Percentiles rank a stretch among this genome's conserved stretches.
Evolutionary conservation across 2,113 vertebrate genomes (phyloP).

Genomic region (Cyphomyrus discorhynchus): DNA sequence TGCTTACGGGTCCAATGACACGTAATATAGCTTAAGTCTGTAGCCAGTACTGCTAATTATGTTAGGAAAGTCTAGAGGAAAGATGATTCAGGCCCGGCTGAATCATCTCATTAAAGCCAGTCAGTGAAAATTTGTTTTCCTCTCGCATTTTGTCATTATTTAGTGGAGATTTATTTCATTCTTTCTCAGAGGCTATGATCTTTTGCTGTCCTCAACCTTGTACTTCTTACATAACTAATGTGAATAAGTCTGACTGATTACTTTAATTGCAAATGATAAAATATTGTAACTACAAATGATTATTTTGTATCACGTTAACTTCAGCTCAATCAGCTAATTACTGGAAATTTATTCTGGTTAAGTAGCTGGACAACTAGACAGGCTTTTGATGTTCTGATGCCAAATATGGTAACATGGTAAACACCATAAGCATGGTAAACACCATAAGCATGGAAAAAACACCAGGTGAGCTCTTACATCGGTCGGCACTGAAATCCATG

Average conservation of each 20-base stretch:
- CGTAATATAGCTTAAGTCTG: neutral
- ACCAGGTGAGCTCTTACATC: neutral
- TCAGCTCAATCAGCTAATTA: neutral
- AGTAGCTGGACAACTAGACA: neutral
- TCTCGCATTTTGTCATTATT: neutral
- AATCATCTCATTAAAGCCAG: slow-evolving; percentile 3
- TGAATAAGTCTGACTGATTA: neutral
- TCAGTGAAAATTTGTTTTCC: neutral
- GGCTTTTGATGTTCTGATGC: neutral
- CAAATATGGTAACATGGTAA: neutral
- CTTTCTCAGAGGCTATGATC: neutral
- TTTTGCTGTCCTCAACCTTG: neutral
- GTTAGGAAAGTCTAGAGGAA: slow-evolving; percentile 6
- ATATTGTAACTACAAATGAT: neutral
- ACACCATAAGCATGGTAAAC: neutral
- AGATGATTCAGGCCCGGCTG: slow-evolving; percentile 10
- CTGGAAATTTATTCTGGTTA: neutral
- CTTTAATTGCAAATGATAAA: neutral
- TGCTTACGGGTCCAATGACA: neutral
- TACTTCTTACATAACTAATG: neutral
- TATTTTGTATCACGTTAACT: neutral
- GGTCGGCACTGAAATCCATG: neutral
- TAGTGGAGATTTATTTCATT: neutral
- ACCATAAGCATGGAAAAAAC: neutral
- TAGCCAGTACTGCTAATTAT: neutral